Conservation (phyloP, 23 tunicate species). For the Diplosoma virens region DNA sequence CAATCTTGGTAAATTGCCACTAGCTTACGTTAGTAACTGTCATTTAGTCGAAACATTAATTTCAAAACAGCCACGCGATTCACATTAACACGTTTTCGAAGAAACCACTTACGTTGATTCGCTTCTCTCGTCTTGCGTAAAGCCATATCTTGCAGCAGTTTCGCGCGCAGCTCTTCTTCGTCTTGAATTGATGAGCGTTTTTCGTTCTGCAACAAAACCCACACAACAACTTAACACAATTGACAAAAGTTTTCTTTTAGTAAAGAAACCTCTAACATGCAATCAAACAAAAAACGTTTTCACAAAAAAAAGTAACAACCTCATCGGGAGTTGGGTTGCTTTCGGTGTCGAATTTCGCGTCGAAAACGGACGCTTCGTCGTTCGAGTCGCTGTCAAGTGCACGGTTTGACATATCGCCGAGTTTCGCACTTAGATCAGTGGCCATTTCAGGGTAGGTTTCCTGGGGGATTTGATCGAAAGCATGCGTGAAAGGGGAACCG, state of each 20-base stretch:
- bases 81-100: no score
- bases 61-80: no score
- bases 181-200: conserved; percentile 10
- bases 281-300: not conserved
- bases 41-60: no score
- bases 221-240: not conserved
- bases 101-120: no score
- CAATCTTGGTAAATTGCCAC: no score
- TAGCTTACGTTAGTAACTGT: no score
- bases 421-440: conserved; percentile 10
- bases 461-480: conserved; percentile 1
- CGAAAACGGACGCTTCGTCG: no score
- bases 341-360: no score
- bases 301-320: not conserved
- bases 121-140: not conserved
- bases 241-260: no score
- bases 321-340: no score
- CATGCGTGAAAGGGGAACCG: conserved; percentile 32
- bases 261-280: not conserved
- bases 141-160: conserved; percentile 9
- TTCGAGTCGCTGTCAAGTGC: no score
- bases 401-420: not conserved
- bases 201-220: not conserved
- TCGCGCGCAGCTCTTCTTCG: conserved; percentile 36
- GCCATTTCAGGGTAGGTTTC: conserved; percentile 6